Percentiles rank a stretch among this genome's conserved stretches.
Conservation (phyloP, 2,113 vertebrate species). For the Propithecus coquereli region DNA sequence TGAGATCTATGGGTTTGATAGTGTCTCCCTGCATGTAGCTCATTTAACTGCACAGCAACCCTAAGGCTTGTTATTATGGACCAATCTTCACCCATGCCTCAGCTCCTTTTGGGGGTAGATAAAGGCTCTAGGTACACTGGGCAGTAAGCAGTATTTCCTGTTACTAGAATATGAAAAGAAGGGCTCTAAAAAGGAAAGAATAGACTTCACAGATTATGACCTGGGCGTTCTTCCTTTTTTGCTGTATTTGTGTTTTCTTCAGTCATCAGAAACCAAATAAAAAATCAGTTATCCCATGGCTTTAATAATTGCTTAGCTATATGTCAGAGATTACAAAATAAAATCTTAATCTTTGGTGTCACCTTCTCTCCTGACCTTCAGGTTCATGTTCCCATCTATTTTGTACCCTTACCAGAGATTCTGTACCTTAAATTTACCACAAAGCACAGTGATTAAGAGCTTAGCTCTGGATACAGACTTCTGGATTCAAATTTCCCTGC, state of each 20-base stretch:
- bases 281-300: neutral
- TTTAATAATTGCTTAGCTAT: neutral
- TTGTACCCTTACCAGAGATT: neutral
- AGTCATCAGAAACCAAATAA: neutral
- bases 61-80: neutral
- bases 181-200: neutral
- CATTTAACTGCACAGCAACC: neutral
- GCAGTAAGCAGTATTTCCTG: neutral
- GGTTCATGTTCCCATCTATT: neutral
- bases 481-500: neutral
- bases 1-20: slow-evolving; percentile 4
- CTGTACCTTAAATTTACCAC: neutral
- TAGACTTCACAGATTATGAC: neutral
- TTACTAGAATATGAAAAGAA: neutral
- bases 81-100: neutral
- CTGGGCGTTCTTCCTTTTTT: neutral
- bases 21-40: neutral
- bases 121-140: neutral
- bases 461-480: neutral
- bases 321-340: slow-evolving; percentile 9
- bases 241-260: neutral
- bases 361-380: neutral
- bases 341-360: neutral
- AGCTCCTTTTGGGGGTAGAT: neutral
- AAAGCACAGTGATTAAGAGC: neutral